Conservation (phyloP, 2,888 invertebrate genomes). For the Plagodis dolabraria region DNA sequence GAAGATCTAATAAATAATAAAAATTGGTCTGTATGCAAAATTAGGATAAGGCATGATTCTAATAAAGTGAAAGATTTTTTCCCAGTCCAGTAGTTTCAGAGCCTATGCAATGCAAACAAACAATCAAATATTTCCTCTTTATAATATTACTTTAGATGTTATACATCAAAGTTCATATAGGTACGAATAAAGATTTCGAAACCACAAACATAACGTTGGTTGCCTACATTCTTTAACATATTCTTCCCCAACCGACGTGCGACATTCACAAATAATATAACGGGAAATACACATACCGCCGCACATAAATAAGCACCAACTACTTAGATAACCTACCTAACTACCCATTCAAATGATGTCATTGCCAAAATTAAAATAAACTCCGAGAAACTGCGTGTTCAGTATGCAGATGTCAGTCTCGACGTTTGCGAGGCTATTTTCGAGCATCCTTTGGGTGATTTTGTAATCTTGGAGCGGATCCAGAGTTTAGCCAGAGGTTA, state of each 20-base stretch:
- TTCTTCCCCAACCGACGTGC: neutral
- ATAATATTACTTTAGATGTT: no score
- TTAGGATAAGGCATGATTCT: no score
- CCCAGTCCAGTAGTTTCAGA: no score
- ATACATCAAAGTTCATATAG: no score
- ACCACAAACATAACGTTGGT: no score
- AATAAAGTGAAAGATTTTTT: no score
- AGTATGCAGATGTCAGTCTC: neutral
- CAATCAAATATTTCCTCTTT: no score
- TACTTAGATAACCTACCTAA: neutral
- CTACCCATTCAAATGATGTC: conserved; percentile 11
- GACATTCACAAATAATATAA: conserved; percentile 14
- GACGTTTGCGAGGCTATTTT: neutral
- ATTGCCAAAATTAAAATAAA: conserved; percentile 11
- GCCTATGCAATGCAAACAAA: no score
- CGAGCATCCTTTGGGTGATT: conserved; percentile 1
- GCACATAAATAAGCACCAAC: conserved; percentile 3
- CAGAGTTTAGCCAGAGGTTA: conserved; percentile 6
- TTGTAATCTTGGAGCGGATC: conserved; percentile 16
- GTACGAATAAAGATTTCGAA: no score
- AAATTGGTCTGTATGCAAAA: no score
- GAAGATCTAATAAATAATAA: no score
- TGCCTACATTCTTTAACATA: neutral
- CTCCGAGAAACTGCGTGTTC: conserved; percentile 1
- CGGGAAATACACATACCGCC: conserved; percentile 14